phyloP scores from a whole-genome alignment of 2,888 invertebrate species.

The Meandrusa payeni region DNA sequence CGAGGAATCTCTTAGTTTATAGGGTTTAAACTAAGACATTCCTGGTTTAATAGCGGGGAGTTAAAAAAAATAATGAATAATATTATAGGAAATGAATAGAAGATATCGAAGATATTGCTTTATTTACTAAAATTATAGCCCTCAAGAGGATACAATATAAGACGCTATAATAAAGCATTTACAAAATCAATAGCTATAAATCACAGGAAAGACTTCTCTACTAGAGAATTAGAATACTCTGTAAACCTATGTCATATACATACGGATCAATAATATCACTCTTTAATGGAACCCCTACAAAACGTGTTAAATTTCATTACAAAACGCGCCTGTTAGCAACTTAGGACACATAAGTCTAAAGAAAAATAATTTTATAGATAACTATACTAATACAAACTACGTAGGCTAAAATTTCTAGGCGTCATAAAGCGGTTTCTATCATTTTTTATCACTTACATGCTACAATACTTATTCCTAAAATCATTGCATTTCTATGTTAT shows the following conservation, averaged over 20 bases:
- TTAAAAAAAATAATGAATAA: too few relatives aligned
- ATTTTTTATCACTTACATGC: constrained; percentile 27
- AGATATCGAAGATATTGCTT: constrained; percentile 63
- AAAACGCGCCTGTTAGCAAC: constrained; percentile 15
- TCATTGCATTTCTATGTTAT: constrained; percentile 23
- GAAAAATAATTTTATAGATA: too few relatives aligned
- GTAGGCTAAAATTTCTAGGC: constrained; percentile 60
- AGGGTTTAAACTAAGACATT: too few relatives aligned
- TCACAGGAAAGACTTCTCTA: constrained; percentile 71
- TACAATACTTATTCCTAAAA: constrained; percentile 21
- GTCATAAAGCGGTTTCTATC: constrained; percentile 44
- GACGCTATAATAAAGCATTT: constrained; percentile 67
- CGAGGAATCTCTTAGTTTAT: too few relatives aligned
- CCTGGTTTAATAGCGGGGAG: too few relatives aligned
- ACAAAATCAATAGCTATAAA: constrained; percentile 74
- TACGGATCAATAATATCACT: constrained; percentile 55
- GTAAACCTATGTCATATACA: constrained; percentile 45
- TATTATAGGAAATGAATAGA: too few relatives aligned
- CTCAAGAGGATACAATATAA: constrained; percentile 62
- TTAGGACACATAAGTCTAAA: constrained; percentile 20
- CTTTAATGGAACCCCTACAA: constrained; percentile 51
- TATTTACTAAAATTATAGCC: constrained; percentile 47
- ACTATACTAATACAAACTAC: constrained; percentile 30
- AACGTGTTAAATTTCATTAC: constrained; percentile 12
- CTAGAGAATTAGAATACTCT: constrained; percentile 48